Evolutionary conservation across 2,888 invertebrate genomes (phyloP).

Genomic region (Drosophila emarginata): DNA sequence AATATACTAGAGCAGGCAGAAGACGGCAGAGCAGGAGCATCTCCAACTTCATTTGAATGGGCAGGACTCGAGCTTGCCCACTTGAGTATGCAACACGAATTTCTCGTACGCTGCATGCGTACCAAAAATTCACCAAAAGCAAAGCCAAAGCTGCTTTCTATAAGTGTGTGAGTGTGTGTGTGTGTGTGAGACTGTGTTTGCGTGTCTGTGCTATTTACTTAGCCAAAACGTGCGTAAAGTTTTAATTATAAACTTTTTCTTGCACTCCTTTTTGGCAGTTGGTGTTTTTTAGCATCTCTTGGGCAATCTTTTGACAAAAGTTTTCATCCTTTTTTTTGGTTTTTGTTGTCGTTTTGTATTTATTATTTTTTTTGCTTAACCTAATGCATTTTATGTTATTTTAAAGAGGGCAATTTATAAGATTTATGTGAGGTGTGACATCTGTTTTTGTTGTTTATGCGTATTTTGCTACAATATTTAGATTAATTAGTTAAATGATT

Average conservation of each 20-base stretch:
- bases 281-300: slow-evolving; percentile 7
- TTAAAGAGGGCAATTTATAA: slow-evolving; percentile 45
- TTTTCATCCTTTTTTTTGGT: not conserved
- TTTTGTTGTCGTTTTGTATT: not conserved
- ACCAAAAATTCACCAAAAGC: slow-evolving; percentile 47
- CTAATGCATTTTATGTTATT: slow-evolving; percentile 51
- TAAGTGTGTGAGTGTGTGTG: slow-evolving; percentile 16
- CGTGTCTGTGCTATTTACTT: slow-evolving; percentile 61
- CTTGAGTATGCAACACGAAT: slow-evolving; percentile 72
- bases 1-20: not conserved
- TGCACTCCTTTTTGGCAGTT: slow-evolving; percentile 33
- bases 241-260: slow-evolving; percentile 74
- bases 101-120: slow-evolving; percentile 57
- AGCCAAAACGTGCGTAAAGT: slow-evolving; percentile 77
- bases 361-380: slow-evolving; percentile 12
- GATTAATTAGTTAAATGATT: slow-evolving; percentile 40
- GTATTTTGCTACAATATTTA: slow-evolving; percentile 24
- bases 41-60: not conserved
- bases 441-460: slow-evolving; percentile 25
- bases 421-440: slow-evolving; percentile 40
- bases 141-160: slow-evolving; percentile 39
- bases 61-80: slow-evolving; percentile 34
- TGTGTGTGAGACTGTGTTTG: slow-evolving; percentile 21
- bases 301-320: slow-evolving; percentile 17
- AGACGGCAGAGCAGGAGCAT: not conserved